phyloP scores from a whole-genome alignment of 1,140 invertebrate species.

The Pseudomyrmex pallidus region DNA sequence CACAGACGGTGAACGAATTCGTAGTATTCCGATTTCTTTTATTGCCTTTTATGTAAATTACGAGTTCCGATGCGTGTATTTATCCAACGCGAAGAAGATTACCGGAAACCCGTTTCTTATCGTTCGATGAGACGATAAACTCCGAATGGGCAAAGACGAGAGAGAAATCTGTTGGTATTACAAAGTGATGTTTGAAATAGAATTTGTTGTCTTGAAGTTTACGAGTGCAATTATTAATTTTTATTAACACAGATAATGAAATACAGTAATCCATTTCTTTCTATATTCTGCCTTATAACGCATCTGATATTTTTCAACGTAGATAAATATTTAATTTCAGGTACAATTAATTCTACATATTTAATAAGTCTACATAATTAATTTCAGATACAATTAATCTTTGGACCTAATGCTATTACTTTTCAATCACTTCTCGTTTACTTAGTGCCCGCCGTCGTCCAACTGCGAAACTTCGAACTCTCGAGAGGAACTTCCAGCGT shows the following conservation, averaged over 20 bases:
- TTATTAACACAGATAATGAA: neutral
- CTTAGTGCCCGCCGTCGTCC: neutral
- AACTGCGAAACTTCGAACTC: constrained; percentile 10
- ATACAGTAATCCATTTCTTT: neutral
- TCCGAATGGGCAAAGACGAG: neutral
- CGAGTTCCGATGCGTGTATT: neutral
- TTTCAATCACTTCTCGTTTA: constrained; percentile 27
- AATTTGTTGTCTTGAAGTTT: neutral
- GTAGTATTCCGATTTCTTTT: constrained; percentile 20
- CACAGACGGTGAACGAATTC: neutral
- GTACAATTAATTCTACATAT: constrained; percentile 6
- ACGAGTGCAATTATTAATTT: neutral
- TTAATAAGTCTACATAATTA: neutral
- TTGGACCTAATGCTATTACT: neutral
- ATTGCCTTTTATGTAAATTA: constrained; percentile 64
- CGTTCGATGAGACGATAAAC: constrained; percentile 9
- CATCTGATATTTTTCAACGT: neutral
- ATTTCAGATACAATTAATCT: constrained; percentile 11
- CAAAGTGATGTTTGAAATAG: neutral
- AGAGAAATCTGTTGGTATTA: neutral
- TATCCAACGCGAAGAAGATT: neutral
- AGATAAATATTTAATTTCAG: neutral
- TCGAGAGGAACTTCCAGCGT: constrained; percentile 37
- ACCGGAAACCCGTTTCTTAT: constrained; percentile 9
- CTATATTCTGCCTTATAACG: neutral